A percentile compares a stretch with the other conserved stretches of the same genome.
phyloP scores from a whole-genome alignment of 2,113 vertebrate genomes.

The Clinocottus analis region DNA sequence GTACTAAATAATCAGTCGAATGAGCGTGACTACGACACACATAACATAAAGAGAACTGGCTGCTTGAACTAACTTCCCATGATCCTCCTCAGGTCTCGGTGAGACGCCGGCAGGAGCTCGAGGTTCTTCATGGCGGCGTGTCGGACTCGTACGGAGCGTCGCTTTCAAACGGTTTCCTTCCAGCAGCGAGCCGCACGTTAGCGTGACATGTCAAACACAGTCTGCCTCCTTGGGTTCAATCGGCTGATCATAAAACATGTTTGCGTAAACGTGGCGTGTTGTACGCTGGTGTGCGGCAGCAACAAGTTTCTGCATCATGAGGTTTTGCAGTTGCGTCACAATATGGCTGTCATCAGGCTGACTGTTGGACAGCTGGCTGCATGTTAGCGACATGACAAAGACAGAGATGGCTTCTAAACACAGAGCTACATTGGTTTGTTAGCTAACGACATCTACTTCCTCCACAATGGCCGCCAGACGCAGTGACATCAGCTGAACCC shows the following conservation, averaged over 20 bases:
- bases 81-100: no score
- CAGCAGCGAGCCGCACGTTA: no score
- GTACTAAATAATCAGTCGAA: background rate
- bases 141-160: no score
- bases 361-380: slow-evolving; percentile 4
- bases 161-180: no score
- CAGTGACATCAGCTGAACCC: background rate
- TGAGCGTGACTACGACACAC: background rate
- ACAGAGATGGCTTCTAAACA: slow-evolving; percentile 12
- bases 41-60: background rate
- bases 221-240: slow-evolving; percentile 3
- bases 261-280: slow-evolving; percentile 7
- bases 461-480: background rate
- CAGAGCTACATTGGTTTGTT: slow-evolving; percentile 17
- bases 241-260: background rate
- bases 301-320: slow-evolving; percentile 15
- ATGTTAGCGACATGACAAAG: slow-evolving; percentile 1
- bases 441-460: background rate
- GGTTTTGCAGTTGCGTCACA: slow-evolving; percentile 47
- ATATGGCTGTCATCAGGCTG: slow-evolving; percentile 39
- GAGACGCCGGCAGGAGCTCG: no score
- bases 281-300: background rate
- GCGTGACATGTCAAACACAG: background rate
- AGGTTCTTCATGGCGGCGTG: no score
- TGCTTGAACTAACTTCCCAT: background rate